These are phyloP conservation scores for Dendrolimus punctatus DNA, from an alignment of 1,140 invertebrate genomes.

Conservation along the genomic window DNA sequence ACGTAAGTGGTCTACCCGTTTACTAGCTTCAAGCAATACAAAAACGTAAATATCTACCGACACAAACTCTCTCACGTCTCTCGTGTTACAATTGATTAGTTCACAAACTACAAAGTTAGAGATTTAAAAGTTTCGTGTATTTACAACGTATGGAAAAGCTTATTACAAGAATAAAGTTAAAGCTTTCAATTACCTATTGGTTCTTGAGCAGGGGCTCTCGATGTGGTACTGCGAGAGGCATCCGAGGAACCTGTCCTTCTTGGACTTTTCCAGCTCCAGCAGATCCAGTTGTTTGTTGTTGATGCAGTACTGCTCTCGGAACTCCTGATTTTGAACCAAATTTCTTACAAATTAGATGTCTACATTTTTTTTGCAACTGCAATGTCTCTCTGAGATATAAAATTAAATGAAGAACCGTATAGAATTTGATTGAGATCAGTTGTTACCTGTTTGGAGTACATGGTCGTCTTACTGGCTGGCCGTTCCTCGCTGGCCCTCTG, in stretches of 20 bases:
- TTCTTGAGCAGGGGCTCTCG: slow-evolving; percentile 73
- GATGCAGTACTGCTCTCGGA: slow-evolving; percentile 88
- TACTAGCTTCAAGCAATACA: no score
- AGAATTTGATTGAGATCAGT: background rate
- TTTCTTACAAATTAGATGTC: background rate
- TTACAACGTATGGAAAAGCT: no score
- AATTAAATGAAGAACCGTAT: background rate
- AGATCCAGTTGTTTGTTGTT: slow-evolving; percentile 90
- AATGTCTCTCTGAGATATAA: no score
- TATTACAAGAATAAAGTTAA: background rate
- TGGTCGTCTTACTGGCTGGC: slow-evolving; percentile 74
- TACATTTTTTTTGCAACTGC: no score
- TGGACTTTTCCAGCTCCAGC: slow-evolving; percentile 81
- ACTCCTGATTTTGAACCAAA: slow-evolving; percentile 39
- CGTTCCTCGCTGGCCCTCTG: slow-evolving; percentile 71
- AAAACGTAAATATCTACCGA: no score
- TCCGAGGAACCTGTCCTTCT: slow-evolving; percentile 84
- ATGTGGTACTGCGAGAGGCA: slow-evolving; percentile 85
- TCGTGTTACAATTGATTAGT: no score
- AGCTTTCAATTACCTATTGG: slow-evolving; percentile 48
- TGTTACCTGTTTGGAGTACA: slow-evolving; percentile 89
- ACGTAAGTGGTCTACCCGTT: no score
- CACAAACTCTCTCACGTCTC: no score
- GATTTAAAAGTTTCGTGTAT: no score
- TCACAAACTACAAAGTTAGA: no score